phyloP scores from a whole-genome alignment of 2,113 vertebrate species.

The Rhinolophus sinicus region DNA sequence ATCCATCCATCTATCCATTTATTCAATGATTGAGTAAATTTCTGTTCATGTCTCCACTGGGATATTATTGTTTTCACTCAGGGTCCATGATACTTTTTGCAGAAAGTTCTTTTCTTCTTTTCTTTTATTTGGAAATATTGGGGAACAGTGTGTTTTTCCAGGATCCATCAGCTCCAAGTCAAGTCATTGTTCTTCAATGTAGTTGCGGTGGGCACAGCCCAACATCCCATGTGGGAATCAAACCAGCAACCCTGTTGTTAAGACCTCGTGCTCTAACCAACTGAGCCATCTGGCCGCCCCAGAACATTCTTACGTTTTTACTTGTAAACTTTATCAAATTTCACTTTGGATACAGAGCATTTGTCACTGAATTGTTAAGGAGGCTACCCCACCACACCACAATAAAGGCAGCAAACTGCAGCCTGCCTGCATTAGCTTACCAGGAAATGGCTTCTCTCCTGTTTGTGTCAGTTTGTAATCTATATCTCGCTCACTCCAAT shows the following conservation, averaged over 20 bases:
- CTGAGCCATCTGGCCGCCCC: too few species aligned
- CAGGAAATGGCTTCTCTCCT: neutral
- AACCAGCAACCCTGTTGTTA: too few species aligned
- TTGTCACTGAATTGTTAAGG: neutral
- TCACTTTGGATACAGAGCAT: neutral
- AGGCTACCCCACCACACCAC: neutral
- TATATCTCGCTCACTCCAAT: neutral
- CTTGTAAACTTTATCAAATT: neutral
- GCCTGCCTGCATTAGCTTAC: neutral
- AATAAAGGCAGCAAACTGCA: neutral
- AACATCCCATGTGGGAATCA: too few species aligned
- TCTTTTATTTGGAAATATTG: too few species aligned
- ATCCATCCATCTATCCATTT: neutral
- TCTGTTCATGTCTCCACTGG: neutral
- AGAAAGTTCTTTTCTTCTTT: neutral
- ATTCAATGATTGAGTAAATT: neutral
- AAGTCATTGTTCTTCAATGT: too few species aligned
- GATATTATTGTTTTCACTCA: neutral
- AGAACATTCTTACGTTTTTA: neutral
- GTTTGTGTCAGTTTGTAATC: neutral
- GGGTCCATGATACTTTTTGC: neutral
- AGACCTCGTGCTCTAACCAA: too few species aligned
- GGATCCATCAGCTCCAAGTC: too few species aligned
- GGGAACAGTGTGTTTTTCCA: too few species aligned
- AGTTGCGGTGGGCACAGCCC: too few species aligned